A percentile compares a stretch with the other conserved stretches of the same genome.
Conservation (phyloP, 2,113 vertebrate genomes). For the Phylloscopus trochiloides region DNA sequence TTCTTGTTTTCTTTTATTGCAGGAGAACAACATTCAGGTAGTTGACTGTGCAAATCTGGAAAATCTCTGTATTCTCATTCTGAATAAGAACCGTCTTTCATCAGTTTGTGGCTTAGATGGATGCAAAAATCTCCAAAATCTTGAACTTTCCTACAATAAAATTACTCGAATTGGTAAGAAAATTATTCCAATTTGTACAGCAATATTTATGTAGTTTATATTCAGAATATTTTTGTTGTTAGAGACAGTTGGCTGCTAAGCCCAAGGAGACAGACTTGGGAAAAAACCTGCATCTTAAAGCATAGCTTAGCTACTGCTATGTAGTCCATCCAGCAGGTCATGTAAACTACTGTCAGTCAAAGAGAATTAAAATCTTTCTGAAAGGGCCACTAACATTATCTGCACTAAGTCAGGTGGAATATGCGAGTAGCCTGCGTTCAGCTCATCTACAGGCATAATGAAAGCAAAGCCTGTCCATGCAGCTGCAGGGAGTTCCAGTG, state of each 20-base stretch:
- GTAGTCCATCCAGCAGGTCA: neutral
- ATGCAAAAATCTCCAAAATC: slow-evolving; percentile 79
- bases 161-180: slow-evolving; percentile 89
- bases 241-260: neutral
- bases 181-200: neutral
- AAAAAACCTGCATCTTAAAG: neutral
- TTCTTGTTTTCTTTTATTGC: slow-evolving; percentile 25
- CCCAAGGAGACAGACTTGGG: neutral
- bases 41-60: slow-evolving; percentile 85
- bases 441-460: neutral
- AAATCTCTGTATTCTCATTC: slow-evolving; percentile 79
- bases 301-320: neutral
- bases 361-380: neutral
- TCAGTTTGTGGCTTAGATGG: slow-evolving; percentile 84
- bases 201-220: neutral
- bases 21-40: slow-evolving; percentile 88
- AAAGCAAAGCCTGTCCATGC: neutral
- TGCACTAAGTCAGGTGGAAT: neutral
- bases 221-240: neutral
- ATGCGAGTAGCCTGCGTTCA: neutral
- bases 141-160: slow-evolving; percentile 89
- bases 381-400: neutral
- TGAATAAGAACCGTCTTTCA: slow-evolving; percentile 84
- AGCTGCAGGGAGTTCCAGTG: neutral
- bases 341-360: neutral